A percentile compares a stretch with the other conserved stretches of the same genome.
Evolutionary conservation across 2,888 invertebrate genomes (phyloP).

Genomic region (Sipha maydis): DNA sequence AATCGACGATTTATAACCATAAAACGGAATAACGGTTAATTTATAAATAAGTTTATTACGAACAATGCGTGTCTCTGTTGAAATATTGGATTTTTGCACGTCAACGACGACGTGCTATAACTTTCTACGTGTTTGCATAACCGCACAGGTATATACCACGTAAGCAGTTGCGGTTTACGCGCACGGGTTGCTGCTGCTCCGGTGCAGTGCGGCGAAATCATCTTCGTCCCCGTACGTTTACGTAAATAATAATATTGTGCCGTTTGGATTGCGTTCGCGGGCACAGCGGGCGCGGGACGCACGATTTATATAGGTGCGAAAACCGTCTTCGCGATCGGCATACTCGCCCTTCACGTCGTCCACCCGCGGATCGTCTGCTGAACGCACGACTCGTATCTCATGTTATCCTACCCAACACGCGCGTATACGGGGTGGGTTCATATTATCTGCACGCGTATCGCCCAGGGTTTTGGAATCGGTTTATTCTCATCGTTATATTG

Average conservation of each 20-base stretch:
- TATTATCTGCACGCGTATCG: conserved; percentile 17
- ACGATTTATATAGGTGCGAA: conserved; percentile 46
- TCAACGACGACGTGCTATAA: too few species aligned
- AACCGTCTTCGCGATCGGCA: conserved; percentile 38
- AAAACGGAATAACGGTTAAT: too few species aligned
- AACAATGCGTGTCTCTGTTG: too few species aligned
- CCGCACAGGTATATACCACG: background rate
- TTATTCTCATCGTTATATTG: conserved; percentile 45
- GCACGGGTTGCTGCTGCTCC: background rate
- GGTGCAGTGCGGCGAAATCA: background rate
- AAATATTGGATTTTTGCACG: too few species aligned
- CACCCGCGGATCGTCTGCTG: background rate
- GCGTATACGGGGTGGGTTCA: background rate
- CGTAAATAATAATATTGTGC: conserved; percentile 7
- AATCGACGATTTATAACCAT: too few species aligned
- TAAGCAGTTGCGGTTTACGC: background rate
- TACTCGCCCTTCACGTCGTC: background rate
- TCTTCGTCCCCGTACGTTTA: too few species aligned
- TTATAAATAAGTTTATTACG: too few species aligned
- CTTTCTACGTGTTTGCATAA: too few species aligned
- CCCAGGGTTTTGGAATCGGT: conserved; percentile 36
- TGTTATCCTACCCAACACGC: background rate
- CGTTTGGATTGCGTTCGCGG: background rate
- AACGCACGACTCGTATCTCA: conserved; percentile 5
- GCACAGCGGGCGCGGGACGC: background rate